Evolutionary conservation across 2,113 vertebrate genomes (phyloP).

Genomic region (Oriolus oriolus): DNA sequence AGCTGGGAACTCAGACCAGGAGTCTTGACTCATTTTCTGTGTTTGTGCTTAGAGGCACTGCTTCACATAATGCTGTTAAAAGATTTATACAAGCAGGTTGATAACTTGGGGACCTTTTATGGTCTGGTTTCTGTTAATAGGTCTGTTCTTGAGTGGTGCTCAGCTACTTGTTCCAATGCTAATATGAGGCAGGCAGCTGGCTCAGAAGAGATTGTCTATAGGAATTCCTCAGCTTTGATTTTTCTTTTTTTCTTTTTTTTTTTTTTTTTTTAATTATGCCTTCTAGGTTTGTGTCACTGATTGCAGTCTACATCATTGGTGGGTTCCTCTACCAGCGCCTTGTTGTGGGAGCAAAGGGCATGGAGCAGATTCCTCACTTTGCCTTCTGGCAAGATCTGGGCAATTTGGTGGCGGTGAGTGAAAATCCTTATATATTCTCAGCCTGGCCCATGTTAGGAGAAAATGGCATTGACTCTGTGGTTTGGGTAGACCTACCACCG

Average conservation of each 20-base stretch:
- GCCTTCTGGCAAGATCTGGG: constrained; percentile 93
- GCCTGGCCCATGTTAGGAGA: background rate
- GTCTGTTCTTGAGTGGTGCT: background rate
- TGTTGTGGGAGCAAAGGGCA: constrained; percentile 91
- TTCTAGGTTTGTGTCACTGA: constrained; percentile 76
- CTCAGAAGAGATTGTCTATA: fast-evolving
- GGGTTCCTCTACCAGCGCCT: constrained; percentile 94
- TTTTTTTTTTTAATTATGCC: background rate
- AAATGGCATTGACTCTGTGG: background rate
- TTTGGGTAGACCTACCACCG: background rate
- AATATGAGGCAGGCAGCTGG: background rate
- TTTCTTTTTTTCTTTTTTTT: background rate
- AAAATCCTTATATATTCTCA: background rate
- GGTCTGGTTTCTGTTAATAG: background rate
- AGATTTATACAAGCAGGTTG: background rate
- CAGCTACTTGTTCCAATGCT: background rate
- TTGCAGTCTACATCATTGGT: constrained; percentile 85
- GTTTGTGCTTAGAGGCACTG: background rate
- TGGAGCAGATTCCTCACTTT: constrained; percentile 94
- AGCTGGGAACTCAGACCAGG: background rate
- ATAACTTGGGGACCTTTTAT: background rate
- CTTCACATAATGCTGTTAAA: background rate
- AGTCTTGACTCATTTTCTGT: background rate
- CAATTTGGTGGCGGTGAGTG: constrained; percentile 89
- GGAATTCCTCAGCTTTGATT: background rate